Evolutionary conservation across 2,797 vertebrate genomes (phyloP), one percentile per base, ranked within the genome.

Genomic region (Allobates femoralis): DNA sequence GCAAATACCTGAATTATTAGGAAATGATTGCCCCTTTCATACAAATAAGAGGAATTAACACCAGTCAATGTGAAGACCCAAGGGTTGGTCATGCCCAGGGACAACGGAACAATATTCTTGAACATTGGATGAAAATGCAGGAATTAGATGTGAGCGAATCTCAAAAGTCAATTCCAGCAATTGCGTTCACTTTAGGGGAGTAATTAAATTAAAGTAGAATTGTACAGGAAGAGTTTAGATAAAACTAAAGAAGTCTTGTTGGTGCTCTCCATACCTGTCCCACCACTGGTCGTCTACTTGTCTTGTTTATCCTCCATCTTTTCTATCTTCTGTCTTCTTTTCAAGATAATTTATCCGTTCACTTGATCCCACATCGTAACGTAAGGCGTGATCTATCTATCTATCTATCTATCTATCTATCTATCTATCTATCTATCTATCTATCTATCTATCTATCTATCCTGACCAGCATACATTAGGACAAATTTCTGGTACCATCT

Each of bases 371-470:
- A 46, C 41, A 46, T 46, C 11, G 6, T 46, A 6, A 46, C 41
- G 6, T 46, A 0, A 1, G 6, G 37, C 37, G 41, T 37, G 26
- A 50, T 74, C 71, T 74, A 74, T 74, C 41, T 74, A 74, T 78
- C 75, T 56, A 78, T 78, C 75, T 56, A 56, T 78, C 28, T 58
- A 78, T 78, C 75, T 58, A 60, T 79, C 53, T 79, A 58, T 58
- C 76, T 60, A 60, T 75, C 46, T 30, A 75, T 62, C 60, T 15
- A n/a, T 28, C 3, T 73, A 37, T 58, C 76, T 58, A 53, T 76
- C 46, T 28, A 37, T 58, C 53, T n/a, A n/a, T 58, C 5, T 67
- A 21, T 4, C 1, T 6, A 41, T 50, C 8, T 41, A 21, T 41
- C 34, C n/a, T 18, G 73, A 51, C 21, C 14, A 11, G 0, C 23